Conservation (phyloP, 2,888 invertebrate species). For the Allolobophora icterica region DNA sequence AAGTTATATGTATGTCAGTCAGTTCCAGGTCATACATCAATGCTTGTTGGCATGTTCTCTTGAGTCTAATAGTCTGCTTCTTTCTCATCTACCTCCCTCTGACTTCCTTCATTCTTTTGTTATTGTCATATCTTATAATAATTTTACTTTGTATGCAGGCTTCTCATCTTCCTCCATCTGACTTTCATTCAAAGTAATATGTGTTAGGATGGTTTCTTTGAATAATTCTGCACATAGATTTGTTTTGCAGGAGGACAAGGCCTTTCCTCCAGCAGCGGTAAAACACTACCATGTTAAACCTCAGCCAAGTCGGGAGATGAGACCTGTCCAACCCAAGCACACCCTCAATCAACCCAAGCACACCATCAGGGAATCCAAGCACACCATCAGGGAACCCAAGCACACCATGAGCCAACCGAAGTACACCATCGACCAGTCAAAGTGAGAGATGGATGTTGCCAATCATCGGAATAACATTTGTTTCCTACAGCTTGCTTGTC, state of each 20-base stretch:
- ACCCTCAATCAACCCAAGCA: no score
- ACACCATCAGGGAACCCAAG: no score
- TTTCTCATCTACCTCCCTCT: not conserved
- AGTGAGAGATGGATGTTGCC: not conserved
- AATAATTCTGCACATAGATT: not conserved
- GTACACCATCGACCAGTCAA: conserved; percentile 56
- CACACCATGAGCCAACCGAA: no score
- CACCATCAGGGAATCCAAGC: no score
- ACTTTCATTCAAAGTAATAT: not conserved
- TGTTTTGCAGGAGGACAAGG: conserved; percentile 74
- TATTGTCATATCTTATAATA: no score
- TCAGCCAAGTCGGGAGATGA: conserved; percentile 73
- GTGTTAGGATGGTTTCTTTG: not conserved
- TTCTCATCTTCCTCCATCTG: not conserved
- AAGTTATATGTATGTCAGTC: no score
- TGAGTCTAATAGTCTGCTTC: no score
- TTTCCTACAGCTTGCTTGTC: not conserved
- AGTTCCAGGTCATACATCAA: not conserved
- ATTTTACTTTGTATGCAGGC: not conserved
- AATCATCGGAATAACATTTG: not conserved
- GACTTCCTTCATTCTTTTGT: not conserved
- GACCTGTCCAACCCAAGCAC: conserved; percentile 67
- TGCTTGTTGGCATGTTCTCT: not conserved
- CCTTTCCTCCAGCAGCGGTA: conserved; percentile 87
- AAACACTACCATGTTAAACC: conserved; percentile 82